Base-by-base conservation (phyloP, 2,888 invertebrate species). In the Oscheius onirici region DNA sequence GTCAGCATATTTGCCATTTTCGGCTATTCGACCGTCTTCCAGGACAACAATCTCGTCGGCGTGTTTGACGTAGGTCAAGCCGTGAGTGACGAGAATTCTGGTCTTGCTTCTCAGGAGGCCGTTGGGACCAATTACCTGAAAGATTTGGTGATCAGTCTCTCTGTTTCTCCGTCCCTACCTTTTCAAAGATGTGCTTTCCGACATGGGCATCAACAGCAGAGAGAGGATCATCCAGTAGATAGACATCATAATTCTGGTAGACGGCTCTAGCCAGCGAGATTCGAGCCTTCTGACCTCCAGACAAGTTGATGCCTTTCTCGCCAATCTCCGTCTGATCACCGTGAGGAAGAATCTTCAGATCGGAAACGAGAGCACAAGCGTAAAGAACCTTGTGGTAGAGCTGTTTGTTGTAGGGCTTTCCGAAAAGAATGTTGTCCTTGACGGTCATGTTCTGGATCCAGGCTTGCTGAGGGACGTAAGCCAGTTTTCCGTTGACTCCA, bases 271-370 rank as follows among this genome's bases (percentile, higher is more conserved):
- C 91, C 52, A 91, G 83, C 2, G 90, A 87, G 3, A 91, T 91
- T 78, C 97, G 90, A 1, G 94, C 93, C 79, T 93, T 93, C 88
- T 99, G 97, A 0, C 97, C 97, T 11, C 97, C 97, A 77, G 95
- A 96, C 34, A 99, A 89, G 10, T 95, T 94, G 74, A 92, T 91
- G 0, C 95, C 95, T 90, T 97, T 97, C 89, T 99, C 97, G 73
- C 99, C 99, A 80, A 99, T 97, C 90, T 99, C 97, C 0, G 97
- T 99, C 87, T 92, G 91, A 90, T 99, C 97, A 0, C 97, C 95
- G n/a, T 93, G 96, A 5, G 89, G 88, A 44, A 99, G 89, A 90
- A 97, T 95, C 58, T 94, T 93, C 82, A 99, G 92, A 90, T 99
- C 97, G 0, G 94, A 92, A 80, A 91, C 92, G 68, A 99, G 90